Evolutionary conservation across 1,140 invertebrate species (phyloP), one percentile per base, ranked within the genome.

Genomic region (Carposina sasakii): DNA sequence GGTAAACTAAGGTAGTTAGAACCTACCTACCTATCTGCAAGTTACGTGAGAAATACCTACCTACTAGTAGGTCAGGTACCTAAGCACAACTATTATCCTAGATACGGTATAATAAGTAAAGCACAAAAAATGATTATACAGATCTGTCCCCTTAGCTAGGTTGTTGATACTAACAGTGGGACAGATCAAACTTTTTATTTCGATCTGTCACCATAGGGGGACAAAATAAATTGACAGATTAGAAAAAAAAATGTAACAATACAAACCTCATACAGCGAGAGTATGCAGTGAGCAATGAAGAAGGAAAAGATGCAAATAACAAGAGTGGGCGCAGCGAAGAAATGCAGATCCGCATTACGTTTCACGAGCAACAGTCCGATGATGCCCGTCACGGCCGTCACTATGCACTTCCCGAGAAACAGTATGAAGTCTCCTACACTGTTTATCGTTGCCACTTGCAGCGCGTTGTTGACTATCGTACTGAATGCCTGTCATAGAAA

Each of bases 381-480:
- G 51, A 89, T 88, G 41, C 92, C 93, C 0, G 92, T 93, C 0
- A 92, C 84, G 0, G 92, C 90, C 8, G 94, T 93, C 23, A 97
- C 94, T 24, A 96, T 92, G 65, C 93, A 92, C 87, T 98, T 98
- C 21, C 94, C 95, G 40, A 98, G 76, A 68, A 99, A 97, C 4
- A 99, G 86, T 36, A 98, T 92, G 73, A 98, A 98, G 78, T 98
- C 96, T 6, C 96, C 96, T 24, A 98, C 90, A 60, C 94, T 93
- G 81, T 98, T 98, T 36, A 98, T 95, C 0, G 96, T 94, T 9
- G 93, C 92, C 48, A 98, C 91, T 88, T 96, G 90, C 23, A 98
- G 71, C 1, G 91, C 92, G 83, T 98, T 97, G 58, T 88, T 91
- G 3, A 92, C 89, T 57, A 97, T 87, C 1, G 94, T 91, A 61